These are phyloP conservation scores for Mycetomoellerius zeteki DNA, from an alignment of 1,140 invertebrate species.

Conservation along the genomic window DNA sequence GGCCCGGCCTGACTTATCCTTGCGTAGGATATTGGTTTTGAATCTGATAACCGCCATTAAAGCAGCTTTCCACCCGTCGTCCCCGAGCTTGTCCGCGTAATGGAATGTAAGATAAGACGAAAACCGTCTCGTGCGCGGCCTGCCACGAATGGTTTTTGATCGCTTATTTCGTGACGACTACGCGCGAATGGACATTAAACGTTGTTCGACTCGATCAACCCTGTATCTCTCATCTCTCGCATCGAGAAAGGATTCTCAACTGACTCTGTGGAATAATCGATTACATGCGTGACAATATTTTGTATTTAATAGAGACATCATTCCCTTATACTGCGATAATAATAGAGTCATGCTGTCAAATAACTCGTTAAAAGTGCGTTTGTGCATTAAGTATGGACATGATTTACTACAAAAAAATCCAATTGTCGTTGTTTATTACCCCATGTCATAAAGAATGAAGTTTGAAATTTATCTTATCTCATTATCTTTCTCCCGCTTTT, in stretches of 20 bases:
- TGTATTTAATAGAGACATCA: constrained; percentile 27
- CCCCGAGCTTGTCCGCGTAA: constrained; percentile 66
- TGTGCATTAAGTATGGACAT: not conserved
- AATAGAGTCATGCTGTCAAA: constrained; percentile 35
- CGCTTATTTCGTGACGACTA: constrained; percentile 41
- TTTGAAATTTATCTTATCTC: no score
- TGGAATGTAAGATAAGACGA: constrained; percentile 68
- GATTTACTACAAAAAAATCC: constrained; percentile 1
- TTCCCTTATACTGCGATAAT: constrained; percentile 18
- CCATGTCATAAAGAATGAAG: no score
- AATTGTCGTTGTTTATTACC: not conserved
- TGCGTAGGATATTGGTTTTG: constrained; percentile 76
- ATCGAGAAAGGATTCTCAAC: not conserved
- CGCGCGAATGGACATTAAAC: constrained; percentile 59
- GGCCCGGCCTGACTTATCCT: constrained; percentile 64
- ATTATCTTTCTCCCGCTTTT: no score
- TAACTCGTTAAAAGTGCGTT: constrained; percentile 4
- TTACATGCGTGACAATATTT: constrained; percentile 55
- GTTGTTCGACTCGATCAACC: constrained; percentile 25
- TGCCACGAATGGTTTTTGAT: constrained; percentile 64
- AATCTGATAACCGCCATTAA: constrained; percentile 75
- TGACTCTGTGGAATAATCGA: constrained; percentile 35
- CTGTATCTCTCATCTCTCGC: constrained; percentile 29
- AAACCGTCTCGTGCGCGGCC: constrained; percentile 62
- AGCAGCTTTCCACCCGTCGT: constrained; percentile 72